A percentile compares a stretch with the other conserved stretches of the same genome.
phyloP scores from a whole-genome alignment of 92 coral and sea anemone species.

The Heteractis magnifica region DNA sequence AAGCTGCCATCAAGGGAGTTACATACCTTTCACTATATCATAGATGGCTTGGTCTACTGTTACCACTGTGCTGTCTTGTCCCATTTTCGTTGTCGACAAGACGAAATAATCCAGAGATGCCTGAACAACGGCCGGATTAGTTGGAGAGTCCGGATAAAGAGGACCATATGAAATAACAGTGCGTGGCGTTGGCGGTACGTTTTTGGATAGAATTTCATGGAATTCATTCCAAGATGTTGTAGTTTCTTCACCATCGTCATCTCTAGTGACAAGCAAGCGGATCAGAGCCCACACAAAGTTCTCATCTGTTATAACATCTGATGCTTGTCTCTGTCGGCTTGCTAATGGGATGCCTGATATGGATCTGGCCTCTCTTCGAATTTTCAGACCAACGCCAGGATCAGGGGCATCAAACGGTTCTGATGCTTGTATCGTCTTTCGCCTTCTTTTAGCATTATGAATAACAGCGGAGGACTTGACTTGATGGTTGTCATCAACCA shows the following conservation, averaged over 20 bases:
- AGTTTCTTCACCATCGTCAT: conserved; percentile 23
- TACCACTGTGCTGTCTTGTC: conserved; percentile 28
- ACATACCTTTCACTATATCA: conserved; percentile 27
- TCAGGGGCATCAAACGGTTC: conserved; percentile 1
- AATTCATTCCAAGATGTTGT: conserved; percentile 21
- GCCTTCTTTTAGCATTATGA: conserved; percentile 9
- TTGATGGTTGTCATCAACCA: conserved; percentile 5
- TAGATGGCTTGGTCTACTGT: conserved; percentile 19
- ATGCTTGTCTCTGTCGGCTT: conserved; percentile 14
- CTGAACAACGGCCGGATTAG: conserved; percentile 13
- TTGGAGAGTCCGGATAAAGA: conserved; percentile 26
- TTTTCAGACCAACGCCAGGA: conserved; percentile 8
- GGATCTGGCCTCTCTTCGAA: conserved; percentile 25
- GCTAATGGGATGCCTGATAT: conserved; percentile 36
- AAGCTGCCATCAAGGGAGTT: neutral
- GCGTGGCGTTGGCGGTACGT: conserved; percentile 16
- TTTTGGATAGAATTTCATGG: conserved; percentile 10
- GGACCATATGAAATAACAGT: conserved; percentile 22
- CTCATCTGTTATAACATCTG: conserved; percentile 13
- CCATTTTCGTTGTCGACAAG: conserved; percentile 13
- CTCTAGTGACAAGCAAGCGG: conserved; percentile 20
- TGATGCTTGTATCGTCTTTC: neutral
- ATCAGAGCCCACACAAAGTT: conserved; percentile 31
- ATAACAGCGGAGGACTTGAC: conserved; percentile 13
- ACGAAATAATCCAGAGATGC: conserved; percentile 23